These are phyloP conservation scores for Melipona quadrifasciata DNA, from an alignment of 1,140 invertebrate species.

Conservation along the genomic window DNA sequence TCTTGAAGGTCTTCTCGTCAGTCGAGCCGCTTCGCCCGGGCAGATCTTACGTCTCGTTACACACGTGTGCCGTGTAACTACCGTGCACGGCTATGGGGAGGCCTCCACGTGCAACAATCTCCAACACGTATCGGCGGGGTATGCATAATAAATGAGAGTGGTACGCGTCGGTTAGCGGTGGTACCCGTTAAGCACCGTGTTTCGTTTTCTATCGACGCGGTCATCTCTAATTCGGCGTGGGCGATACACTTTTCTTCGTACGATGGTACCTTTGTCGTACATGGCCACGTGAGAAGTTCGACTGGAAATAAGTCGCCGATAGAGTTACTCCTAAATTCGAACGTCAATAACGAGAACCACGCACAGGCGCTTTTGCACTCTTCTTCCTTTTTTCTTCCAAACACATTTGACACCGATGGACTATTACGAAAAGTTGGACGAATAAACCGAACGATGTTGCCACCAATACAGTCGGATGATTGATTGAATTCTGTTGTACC, in stretches of 20 bases:
- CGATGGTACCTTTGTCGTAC: slow-evolving; percentile 42
- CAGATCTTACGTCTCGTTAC: slow-evolving; percentile 71
- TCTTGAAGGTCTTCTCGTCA: slow-evolving; percentile 51
- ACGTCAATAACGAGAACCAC: not conserved
- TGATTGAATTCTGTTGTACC: too few relatives aligned
- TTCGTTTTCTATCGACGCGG: slow-evolving; percentile 64
- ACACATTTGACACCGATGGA: not conserved
- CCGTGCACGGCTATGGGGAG: slow-evolving; percentile 43
- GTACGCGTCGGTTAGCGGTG: slow-evolving; percentile 43
- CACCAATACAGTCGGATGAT: too few relatives aligned
- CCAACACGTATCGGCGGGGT: slow-evolving; percentile 72
- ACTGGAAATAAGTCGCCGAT: slow-evolving; percentile 3
- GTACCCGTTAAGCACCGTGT: slow-evolving; percentile 64
- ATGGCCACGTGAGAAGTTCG: slow-evolving; percentile 8
- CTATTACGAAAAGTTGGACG: too few relatives aligned
- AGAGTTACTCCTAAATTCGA: not conserved
- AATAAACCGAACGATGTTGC: too few relatives aligned
- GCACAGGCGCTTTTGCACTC: not conserved
- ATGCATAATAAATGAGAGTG: slow-evolving; percentile 75
- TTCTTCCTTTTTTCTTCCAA: not conserved
- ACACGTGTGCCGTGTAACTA: slow-evolving; percentile 71
- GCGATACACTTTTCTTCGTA: slow-evolving; percentile 51
- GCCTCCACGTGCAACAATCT: slow-evolving; percentile 72
- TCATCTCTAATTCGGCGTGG: slow-evolving; percentile 71
- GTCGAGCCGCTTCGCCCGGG: slow-evolving; percentile 31